Conservation (phyloP, 2,888 invertebrate genomes). For the Pheosia tremula region DNA sequence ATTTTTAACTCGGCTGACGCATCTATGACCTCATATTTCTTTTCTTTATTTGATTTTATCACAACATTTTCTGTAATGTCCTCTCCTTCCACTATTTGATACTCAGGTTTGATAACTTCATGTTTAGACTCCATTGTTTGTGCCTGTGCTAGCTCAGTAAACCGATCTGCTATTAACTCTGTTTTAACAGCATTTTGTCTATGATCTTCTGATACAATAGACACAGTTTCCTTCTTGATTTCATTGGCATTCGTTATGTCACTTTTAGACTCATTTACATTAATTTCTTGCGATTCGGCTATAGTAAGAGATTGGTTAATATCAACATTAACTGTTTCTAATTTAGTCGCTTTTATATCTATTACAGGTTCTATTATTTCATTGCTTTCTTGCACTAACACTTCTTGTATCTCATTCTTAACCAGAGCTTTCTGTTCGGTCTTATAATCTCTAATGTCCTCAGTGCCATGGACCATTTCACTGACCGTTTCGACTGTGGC, state of each 20-base stretch:
- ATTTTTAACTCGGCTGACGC: conserved; percentile 50
- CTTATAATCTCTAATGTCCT: conserved; percentile 30
- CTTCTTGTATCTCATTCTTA: conserved; percentile 24
- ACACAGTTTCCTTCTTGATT: conserved; percentile 15
- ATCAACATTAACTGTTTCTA: conserved; percentile 36
- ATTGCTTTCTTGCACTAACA: conserved; percentile 28
- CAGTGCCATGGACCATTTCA: conserved; percentile 27
- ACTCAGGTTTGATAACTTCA: conserved; percentile 11
- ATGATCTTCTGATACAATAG: conserved; percentile 7
- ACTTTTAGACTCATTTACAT: conserved; percentile 23
- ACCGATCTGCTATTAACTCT: conserved; percentile 4
- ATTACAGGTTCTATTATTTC: conserved; percentile 34
- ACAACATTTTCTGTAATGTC: conserved; percentile 27
- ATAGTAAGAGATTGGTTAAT: conserved; percentile 33
- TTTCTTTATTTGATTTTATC: conserved; percentile 23
- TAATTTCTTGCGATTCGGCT: conserved; percentile 24
- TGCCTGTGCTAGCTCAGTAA: conserved; percentile 5
- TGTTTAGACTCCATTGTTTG: neutral
- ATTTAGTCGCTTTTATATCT: conserved; percentile 32
- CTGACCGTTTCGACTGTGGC: conserved; percentile 33
- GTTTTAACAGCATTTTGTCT: conserved; percentile 6
- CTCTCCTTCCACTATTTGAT: conserved; percentile 25
- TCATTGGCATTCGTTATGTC: conserved; percentile 21
- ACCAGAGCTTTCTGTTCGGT: conserved; percentile 28
- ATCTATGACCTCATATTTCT: conserved; percentile 29